Percentiles rank a stretch among this genome's conserved stretches.
phyloP scores from a whole-genome alignment of 2,888 invertebrate species.

The Hirtodrosophila trivittata region DNA sequence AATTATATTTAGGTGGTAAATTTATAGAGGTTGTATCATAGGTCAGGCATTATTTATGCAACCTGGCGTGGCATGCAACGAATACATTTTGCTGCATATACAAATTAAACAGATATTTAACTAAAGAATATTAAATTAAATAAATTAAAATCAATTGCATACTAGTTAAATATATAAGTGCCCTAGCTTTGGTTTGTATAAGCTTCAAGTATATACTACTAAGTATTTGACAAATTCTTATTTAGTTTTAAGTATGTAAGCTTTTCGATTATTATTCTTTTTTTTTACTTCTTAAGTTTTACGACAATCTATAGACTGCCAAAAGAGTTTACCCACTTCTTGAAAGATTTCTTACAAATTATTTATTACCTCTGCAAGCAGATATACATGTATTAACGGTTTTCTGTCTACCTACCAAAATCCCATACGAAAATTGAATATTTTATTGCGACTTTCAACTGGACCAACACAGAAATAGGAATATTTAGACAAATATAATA shows the following conservation, averaged over 20 bases:
- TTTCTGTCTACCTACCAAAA: slow-evolving; percentile 31
- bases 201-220: slow-evolving; percentile 62
- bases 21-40: slow-evolving; percentile 65
- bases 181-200: slow-evolving; percentile 64
- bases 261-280: slow-evolving; percentile 38
- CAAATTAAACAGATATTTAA: slow-evolving; percentile 6
- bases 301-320: slow-evolving; percentile 75
- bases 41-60: slow-evolving; percentile 12
- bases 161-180: slow-evolving; percentile 48
- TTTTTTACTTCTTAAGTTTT: slow-evolving; percentile 48
- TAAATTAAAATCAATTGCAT: slow-evolving; percentile 24
- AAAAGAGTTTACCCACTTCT: slow-evolving; percentile 29
- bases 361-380: slow-evolving; percentile 10
- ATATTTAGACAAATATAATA: neutral
- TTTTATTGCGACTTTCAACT: slow-evolving; percentile 49
- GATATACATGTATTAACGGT: slow-evolving; percentile 13
- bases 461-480: slow-evolving; percentile 56
- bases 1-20: slow-evolving; percentile 75
- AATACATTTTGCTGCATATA: slow-evolving; percentile 42
- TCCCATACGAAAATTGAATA: slow-evolving; percentile 21
- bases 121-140: slow-evolving; percentile 9
- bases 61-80: slow-evolving; percentile 26
- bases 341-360: slow-evolving; percentile 5
- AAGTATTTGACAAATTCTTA: too few species aligned
- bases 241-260: slow-evolving; percentile 1